These are phyloP conservation scores for Clanis bilineata DNA, from an alignment of 2,888 invertebrate species.

Conservation along the genomic window DNA sequence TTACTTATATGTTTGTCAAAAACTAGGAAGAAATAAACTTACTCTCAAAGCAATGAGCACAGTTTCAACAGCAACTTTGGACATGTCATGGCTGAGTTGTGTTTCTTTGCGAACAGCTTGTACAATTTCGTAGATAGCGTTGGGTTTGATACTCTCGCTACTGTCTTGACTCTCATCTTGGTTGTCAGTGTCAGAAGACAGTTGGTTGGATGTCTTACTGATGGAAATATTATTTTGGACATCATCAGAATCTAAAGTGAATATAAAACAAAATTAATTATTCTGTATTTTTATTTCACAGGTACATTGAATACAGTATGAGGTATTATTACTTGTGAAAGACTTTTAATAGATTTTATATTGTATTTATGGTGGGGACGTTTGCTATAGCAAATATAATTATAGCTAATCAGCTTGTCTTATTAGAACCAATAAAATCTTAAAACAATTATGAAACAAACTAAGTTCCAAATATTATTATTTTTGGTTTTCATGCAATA, in stretches of 20 bases:
- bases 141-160: constrained; percentile 74
- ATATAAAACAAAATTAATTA: not conserved
- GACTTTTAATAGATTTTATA: too few relatives aligned
- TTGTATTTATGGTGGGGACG: too few relatives aligned
- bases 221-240: constrained; percentile 36
- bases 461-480: too few relatives aligned
- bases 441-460: too few relatives aligned
- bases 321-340: too few relatives aligned
- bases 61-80: constrained; percentile 91
- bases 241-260: constrained; percentile 48
- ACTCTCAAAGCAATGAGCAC: constrained; percentile 83
- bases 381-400: too few relatives aligned
- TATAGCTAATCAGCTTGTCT: too few relatives aligned
- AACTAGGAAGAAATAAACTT: constrained; percentile 28
- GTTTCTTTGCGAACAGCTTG: constrained; percentile 92
- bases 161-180: constrained; percentile 77
- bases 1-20: too few relatives aligned
- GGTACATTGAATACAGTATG: too few relatives aligned
- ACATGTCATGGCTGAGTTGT: constrained; percentile 92
- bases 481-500: too few relatives aligned
- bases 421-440: too few relatives aligned
- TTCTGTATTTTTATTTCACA: too few relatives aligned
- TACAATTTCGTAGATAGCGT: constrained; percentile 88
- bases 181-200: constrained; percentile 73
- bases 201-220: constrained; percentile 57